These are phyloP conservation scores for Eptatretus burgeri DNA, from an alignment of 2,113 vertebrate genomes.

Conservation along the genomic window DNA sequence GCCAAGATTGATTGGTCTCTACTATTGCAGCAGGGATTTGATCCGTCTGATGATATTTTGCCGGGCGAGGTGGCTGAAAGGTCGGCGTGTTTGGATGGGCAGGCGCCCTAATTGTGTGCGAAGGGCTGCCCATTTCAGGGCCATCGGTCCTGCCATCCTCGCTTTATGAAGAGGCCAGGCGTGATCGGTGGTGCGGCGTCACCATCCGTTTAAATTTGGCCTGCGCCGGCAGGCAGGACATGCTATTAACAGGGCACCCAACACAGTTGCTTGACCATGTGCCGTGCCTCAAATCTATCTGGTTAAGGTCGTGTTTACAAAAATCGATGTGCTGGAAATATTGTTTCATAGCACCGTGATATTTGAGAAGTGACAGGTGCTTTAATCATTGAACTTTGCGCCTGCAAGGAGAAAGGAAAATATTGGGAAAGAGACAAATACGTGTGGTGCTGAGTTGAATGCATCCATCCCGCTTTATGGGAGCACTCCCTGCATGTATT, in stretches of 20 bases:
- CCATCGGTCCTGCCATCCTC: background rate
- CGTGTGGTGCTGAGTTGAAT: too few species aligned
- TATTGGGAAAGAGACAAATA: too few species aligned
- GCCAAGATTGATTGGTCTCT: slow-evolving; percentile 3
- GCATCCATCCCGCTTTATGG: too few species aligned
- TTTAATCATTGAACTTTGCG: background rate
- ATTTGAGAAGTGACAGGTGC: slow-evolving; percentile 4
- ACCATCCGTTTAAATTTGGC: slow-evolving; percentile 6
- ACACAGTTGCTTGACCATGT: background rate
- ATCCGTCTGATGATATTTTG: slow-evolving; percentile 5
- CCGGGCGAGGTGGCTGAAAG: background rate
- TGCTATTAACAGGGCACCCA: slow-evolving; percentile 3
- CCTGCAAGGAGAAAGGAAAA: too few species aligned
- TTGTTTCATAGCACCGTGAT: slow-evolving; percentile 4
- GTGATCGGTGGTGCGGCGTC: slow-evolving; percentile 5
- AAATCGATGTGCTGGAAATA: slow-evolving; percentile 3
- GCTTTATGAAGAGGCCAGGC: slow-evolving; percentile 1
- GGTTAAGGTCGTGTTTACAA: slow-evolving; percentile 7
- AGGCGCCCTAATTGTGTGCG: slow-evolving; percentile 3
- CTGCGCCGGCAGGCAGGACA: background rate
- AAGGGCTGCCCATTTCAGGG: background rate
- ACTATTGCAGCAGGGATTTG: background rate
- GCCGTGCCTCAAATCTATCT: background rate
- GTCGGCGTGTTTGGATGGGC: background rate
- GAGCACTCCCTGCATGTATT: too few species aligned